Evolutionary conservation across 2,888 invertebrate genomes (phyloP), one percentile per base, ranked within the genome.

Genomic region (Drosophila dives): DNA sequence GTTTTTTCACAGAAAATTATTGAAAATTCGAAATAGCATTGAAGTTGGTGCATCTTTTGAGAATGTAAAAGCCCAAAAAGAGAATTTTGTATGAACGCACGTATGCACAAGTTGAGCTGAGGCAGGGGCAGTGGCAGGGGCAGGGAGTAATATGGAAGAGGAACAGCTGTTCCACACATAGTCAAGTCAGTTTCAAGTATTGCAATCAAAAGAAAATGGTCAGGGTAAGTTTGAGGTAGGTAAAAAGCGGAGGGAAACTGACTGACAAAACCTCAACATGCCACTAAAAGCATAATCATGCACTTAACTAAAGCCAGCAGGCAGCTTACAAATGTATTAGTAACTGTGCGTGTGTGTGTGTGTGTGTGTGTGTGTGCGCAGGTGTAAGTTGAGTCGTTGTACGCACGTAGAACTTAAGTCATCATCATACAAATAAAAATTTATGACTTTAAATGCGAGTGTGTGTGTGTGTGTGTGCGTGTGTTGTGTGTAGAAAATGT

Each of bases 221-320:
- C 58, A 70, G 67, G 59, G 58, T 59, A 62, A 54, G 58, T 54
- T 63, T 51, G 62, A 50, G 49, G 53, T 32, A 64, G 65, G 56
- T 60, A 72, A 61, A 70, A 70, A 74, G 77, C 64, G 65, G 72
- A 62, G 58, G 72, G 72, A 72, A 77, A 85, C 85, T 79, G 83
- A 86, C 86, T 82, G 84, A 86, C 88, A 85, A 86, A 86, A 86
- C 86, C 86, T 86, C 86, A 83, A 86, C 86, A 86, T 88, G 86
- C 83, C 86, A 86, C 86, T 86, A 86, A 86, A 86, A 88, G 88
- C 88, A 86, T 86, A 86, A 86, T 86, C 86, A 86, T 86, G 86
- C 86, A 86, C 86, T 86, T 86, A 86, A 88, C 81, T 83, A 86
- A 88, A 86, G 83, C 87, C 79, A 80, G 64, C 73, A 67, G 64